phyloP scores from a whole-genome alignment of 2,797 vertebrate genomes.

The Lycodopsis pacificus region DNA sequence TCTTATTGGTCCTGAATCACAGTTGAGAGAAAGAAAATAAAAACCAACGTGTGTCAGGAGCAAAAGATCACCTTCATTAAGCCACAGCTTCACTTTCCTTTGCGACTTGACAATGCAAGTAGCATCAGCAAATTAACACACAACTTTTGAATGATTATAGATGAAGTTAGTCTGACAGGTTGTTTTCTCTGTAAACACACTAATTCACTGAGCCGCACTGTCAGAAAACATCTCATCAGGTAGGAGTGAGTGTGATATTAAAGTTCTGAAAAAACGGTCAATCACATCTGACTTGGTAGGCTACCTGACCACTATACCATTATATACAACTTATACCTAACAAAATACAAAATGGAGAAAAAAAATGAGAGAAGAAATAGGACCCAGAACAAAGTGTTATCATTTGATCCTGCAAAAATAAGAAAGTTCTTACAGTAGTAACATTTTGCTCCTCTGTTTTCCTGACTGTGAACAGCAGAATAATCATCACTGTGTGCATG shows the following conservation, averaged over 20 bases:
- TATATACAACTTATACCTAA: too few species aligned
- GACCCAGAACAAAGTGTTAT: neutral
- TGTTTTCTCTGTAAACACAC: neutral
- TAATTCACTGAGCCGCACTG: neutral
- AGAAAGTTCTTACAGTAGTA: neutral
- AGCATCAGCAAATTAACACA: neutral
- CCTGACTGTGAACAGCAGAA: neutral
- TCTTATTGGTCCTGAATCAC: constrained; percentile 46
- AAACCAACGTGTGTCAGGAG: constrained; percentile 54
- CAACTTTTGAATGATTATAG: neutral
- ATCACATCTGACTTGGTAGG: neutral
- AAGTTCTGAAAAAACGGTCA: neutral
- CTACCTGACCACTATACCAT: neutral
- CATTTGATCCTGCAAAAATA: neutral
- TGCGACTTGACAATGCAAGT: neutral
- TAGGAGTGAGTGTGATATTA: neutral
- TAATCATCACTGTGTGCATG: neutral
- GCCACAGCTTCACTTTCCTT: neutral
- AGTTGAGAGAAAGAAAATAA: constrained; percentile 27
- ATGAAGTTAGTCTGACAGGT: neutral
- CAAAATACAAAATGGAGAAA: too few species aligned
- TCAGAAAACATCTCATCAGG: neutral
- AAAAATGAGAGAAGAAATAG: neutral
- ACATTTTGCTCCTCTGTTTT: neutral
- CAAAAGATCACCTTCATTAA: constrained; percentile 53